Evolutionary conservation across 2,113 vertebrate genomes (phyloP), one percentile per base, ranked within the genome.

Genomic region (Apteryx owenii): DNA sequence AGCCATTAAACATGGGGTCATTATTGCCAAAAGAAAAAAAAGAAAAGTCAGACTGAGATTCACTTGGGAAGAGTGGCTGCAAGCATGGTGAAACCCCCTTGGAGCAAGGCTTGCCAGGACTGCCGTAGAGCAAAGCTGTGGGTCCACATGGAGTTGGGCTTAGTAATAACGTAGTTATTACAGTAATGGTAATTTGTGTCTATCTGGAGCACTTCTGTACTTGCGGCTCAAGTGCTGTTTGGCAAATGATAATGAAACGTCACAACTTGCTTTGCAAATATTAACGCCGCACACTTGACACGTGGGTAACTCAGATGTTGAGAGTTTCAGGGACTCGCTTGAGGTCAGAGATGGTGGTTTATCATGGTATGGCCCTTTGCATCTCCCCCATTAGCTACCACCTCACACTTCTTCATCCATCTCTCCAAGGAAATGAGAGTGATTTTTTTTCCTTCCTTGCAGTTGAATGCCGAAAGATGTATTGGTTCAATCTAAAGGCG

Each of bases 181-280:
- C 56, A 33, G 29, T 11, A 19, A 60, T 33, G 3, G 23, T 68
- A 65, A 3, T 20, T 26, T 33, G 36, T 13, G 29, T 10, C 4
- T 36, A 23, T 9, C 29, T 36, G 31, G 69, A 73, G 54, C 54
- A 10, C 66, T 83, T 58, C 36, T 1, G 13, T 4, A 28, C 17
- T 22, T 1, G 44, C 46, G n/a, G 21, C 26, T 42, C 8, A 38
- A 53, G 2, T 0, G 2, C 26, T 31, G 8, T 25, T 66, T 0
- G 0, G 29, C 7, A 78, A 87, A 56, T 0, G 8, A 11, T 28
- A 22, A 18, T 28, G 5, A 33, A 88, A 23, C 6, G 0, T 31
- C 88, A 12, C 68, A 28, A 2, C 14, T 44, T 29, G 53, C 72
- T 64, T 11, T 10, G 12, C 23, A 72, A 62, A 44, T 12, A 7